A percentile compares a stretch with the other conserved stretches of the same genome.
phyloP scores from a whole-genome alignment of 2,797 vertebrate species.

The Gephyroberyx darwinii region DNA sequence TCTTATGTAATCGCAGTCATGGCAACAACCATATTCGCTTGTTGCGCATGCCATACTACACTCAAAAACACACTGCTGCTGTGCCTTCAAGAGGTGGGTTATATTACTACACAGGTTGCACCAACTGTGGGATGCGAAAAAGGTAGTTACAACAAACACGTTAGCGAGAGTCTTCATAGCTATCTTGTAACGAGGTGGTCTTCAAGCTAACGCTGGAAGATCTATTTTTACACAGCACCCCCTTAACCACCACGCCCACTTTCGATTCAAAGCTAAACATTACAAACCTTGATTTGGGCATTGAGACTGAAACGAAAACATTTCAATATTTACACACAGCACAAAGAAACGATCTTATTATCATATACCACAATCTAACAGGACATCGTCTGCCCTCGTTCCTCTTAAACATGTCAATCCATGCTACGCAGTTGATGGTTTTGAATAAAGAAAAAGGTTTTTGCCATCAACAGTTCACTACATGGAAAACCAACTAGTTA shows the following conservation, averaged over 20 bases:
- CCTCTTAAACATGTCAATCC: neutral
- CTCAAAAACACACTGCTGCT: conserved; percentile 20
- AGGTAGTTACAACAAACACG: conserved; percentile 7
- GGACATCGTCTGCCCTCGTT: neutral
- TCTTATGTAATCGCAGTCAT: conserved; percentile 54
- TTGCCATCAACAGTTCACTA: neutral
- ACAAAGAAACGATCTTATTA: neutral
- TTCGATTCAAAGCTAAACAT: conserved; percentile 37
- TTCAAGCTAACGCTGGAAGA: conserved; percentile 44
- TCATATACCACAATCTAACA: neutral
- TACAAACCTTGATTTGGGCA: conserved; percentile 20
- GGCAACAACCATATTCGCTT: conserved; percentile 48
- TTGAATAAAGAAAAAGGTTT: neutral
- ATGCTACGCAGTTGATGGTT: conserved; percentile 13
- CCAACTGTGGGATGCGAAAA: conserved; percentile 20
- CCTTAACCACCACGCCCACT: conserved; percentile 67
- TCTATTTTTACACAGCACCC: conserved; percentile 69
- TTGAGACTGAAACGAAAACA: neutral
- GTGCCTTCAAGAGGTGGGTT: conserved; percentile 5
- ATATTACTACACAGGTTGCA: conserved; percentile 22
- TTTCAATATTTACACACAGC: neutral
- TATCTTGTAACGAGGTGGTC: conserved; percentile 44
- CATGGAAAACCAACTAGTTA: neutral
- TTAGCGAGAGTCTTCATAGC: conserved; percentile 3
- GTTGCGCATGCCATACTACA: conserved; percentile 65